These are phyloP conservation scores for Orius insidiosus DNA, from an alignment of 1,140 invertebrate species.

Conservation along the genomic window DNA sequence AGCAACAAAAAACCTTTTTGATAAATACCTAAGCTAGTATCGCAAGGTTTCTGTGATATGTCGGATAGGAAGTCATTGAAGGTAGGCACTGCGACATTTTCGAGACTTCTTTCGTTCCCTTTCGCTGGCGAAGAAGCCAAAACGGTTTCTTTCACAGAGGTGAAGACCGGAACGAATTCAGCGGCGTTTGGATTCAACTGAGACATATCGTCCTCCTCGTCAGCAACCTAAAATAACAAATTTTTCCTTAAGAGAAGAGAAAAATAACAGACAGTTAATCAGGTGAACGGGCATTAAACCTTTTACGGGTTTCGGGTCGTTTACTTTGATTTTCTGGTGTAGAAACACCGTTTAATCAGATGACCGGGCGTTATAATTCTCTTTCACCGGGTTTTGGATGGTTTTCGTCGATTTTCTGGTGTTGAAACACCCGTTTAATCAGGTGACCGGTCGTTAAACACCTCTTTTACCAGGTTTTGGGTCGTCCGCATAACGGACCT, in stretches of 20 bases:
- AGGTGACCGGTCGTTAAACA: too few species aligned
- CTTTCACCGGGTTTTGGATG: too few species aligned
- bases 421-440: too few species aligned
- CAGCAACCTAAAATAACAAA: conserved; percentile 1
- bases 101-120: conserved; percentile 14
- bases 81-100: conserved; percentile 17
- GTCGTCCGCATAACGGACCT: too few species aligned
- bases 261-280: too few species aligned
- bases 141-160: conserved; percentile 4
- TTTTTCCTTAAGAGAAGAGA: background rate
- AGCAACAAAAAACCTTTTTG: background rate
- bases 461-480: too few species aligned
- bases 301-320: too few species aligned
- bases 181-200: conserved; percentile 54
- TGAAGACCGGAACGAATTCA: conserved; percentile 41
- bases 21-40: conserved; percentile 1
- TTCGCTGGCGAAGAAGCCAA: conserved; percentile 17
- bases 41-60: conserved; percentile 15
- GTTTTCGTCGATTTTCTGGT: too few species aligned
- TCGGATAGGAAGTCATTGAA: conserved; percentile 19
- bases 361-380: too few species aligned
- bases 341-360: too few species aligned
- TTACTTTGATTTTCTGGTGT: too few species aligned
- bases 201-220: conserved; percentile 35
- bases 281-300: background rate